Evolutionary conservation across 2,888 invertebrate species (phyloP).

Genomic region (Sylvicola cinctus): DNA sequence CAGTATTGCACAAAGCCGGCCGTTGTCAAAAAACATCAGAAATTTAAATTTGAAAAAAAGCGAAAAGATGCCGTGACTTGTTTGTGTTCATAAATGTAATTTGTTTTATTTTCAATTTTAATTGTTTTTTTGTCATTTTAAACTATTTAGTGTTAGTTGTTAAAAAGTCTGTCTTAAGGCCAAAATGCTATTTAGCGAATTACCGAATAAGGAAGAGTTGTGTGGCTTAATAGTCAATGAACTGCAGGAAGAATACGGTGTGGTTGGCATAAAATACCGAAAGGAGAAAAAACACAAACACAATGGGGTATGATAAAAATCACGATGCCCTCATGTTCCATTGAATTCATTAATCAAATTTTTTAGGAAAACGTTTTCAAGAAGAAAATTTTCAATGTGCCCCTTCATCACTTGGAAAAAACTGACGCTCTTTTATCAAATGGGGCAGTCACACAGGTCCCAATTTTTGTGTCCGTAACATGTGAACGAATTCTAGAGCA

Average conservation of each 20-base stretch:
- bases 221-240: conserved; percentile 37
- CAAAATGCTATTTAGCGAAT: conserved; percentile 34
- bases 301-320: conserved; percentile 24
- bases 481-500: conserved; percentile 45
- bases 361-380: conserved; percentile 9
- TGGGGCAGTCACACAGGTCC: conserved; percentile 48
- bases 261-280: conserved; percentile 43
- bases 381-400: conserved; percentile 30
- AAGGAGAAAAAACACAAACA: conserved; percentile 41
- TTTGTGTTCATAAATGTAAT: too few species aligned
- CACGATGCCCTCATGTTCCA: neutral
- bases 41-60: too few species aligned
- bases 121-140: too few species aligned
- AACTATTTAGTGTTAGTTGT: too few species aligned
- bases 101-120: too few species aligned
- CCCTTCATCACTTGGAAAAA: conserved; percentile 29
- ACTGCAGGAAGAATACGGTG: conserved; percentile 36
- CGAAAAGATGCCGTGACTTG: too few species aligned
- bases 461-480: conserved; percentile 49
- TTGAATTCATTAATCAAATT: neutral
- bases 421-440: conserved; percentile 39
- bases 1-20: too few species aligned
- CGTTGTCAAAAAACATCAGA: too few species aligned
- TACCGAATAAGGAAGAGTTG: conserved; percentile 31
- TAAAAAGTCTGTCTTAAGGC: too few species aligned